phyloP scores from a whole-genome alignment of 1,140 invertebrate species.

The Platorchestia sp. region DNA sequence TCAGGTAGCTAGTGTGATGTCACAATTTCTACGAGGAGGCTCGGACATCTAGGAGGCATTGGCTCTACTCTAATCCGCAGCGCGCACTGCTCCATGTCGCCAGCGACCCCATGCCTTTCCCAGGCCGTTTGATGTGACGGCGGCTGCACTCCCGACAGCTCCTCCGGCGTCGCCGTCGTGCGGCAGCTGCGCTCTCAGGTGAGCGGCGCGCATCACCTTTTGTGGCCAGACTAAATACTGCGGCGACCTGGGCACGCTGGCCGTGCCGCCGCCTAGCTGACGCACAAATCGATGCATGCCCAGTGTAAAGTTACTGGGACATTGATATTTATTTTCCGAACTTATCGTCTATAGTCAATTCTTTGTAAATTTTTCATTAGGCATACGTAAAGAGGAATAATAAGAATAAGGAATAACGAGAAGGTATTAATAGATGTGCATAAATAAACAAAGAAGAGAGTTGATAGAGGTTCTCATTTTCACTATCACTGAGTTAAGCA shows the following conservation, averaged over 20 bases:
- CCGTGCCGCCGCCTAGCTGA: neutral
- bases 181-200: conserved; percentile 11
- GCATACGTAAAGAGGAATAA: too few species aligned
- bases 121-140: neutral
- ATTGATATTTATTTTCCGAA: neutral
- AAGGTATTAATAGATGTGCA: too few species aligned
- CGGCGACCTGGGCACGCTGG: neutral
- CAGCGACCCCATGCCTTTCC: neutral
- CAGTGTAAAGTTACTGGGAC: neutral
- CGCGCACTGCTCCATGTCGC: neutral
- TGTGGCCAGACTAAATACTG: conserved; percentile 33
- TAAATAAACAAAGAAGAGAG: too few species aligned
- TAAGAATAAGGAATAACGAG: too few species aligned
- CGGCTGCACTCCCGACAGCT: neutral
- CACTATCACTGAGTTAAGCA: too few species aligned
- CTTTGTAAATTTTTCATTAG: too few species aligned
- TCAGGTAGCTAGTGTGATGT: too few species aligned
- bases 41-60: too few species aligned
- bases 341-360: too few species aligned
- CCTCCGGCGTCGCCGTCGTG: neutral
- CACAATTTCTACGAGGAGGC: too few species aligned
- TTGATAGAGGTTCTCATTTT: too few species aligned
- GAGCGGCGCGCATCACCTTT: conserved; percentile 13
- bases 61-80: too few species aligned
- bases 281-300: neutral